Percentiles rank a stretch among this genome's conserved stretches.
These are phyloP conservation scores for Corydoras sp. DNA, from an alignment of 2,113 vertebrate genomes.

Conservation along the genomic window DNA sequence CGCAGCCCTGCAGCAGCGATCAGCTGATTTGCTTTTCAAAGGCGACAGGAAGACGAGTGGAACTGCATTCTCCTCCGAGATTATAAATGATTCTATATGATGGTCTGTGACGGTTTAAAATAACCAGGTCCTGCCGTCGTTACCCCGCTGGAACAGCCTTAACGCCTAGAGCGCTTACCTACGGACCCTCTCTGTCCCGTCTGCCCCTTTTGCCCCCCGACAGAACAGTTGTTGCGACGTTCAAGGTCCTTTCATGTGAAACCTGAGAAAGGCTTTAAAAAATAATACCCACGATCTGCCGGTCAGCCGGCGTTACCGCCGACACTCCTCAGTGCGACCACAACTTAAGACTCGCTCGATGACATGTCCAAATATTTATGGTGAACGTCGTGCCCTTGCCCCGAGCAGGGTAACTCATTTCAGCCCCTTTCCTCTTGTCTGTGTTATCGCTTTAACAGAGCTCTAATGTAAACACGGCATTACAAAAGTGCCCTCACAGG, in stretches of 20 bases:
- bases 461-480: slow-evolving; percentile 66
- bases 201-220: neutral
- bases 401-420: slow-evolving; percentile 66
- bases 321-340: slow-evolving; percentile 42
- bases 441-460: slow-evolving; percentile 52
- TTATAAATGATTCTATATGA: neutral
- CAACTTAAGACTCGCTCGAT: slow-evolving; percentile 33
- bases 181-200: neutral
- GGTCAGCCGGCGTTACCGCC: slow-evolving; percentile 45
- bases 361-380: slow-evolving; percentile 57
- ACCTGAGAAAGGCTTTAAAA: slow-evolving; percentile 25
- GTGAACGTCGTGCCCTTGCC: slow-evolving; percentile 40
- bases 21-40: too few species aligned
- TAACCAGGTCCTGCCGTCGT: neutral
- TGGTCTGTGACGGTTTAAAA: neutral
- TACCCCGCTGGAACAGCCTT: neutral
- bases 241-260: slow-evolving; percentile 10
- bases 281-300: slow-evolving; percentile 27
- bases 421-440: slow-evolving; percentile 34
- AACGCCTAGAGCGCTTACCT: neutral
- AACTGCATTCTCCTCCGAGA: too few species aligned
- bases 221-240: neutral
- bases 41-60: too few species aligned
- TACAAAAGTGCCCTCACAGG: slow-evolving; percentile 70
- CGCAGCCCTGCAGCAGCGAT: too few species aligned